Evolutionary conservation across 1,140 invertebrate genomes (phyloP), one percentile per base, ranked within the genome.

Genomic region (Lepidurus couesii): DNA sequence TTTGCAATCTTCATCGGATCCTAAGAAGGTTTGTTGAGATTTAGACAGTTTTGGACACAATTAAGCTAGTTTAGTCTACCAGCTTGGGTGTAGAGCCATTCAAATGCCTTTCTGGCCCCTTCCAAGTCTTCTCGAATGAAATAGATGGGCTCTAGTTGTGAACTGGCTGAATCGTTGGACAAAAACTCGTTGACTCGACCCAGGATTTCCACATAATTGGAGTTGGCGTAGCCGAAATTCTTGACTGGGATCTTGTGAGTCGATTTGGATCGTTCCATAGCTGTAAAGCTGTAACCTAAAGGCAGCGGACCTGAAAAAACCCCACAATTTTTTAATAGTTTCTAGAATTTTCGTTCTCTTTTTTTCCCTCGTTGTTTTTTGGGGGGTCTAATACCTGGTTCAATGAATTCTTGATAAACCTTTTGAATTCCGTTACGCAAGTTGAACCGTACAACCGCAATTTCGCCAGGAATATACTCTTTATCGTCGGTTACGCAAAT

Each of bases 391-490:
- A 21, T 74, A 79, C 83, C 83, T 78, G 84, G 82, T 45, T 84
- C 80, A 47, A 85, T 83, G 79, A 85, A 84, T 75, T 81, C 78
- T 74, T 85, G 84, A 8, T 83, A 79, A 34, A 76, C 73, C 75
- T 83, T 83, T 1, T 75, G 83, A 16, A 85, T 83, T 11, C 84
- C 84, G 45, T 83, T 78, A 7, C 79, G 77, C 11, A 85, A 78
- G 74, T 78, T 82, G 77, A 82, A 85, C 76, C 84, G 82, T 21
- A 85, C 79, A 1, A 84, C 75, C 6, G 81, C 83, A 1, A 85
- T 81, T 78, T 85, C 84, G 44, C 77, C 76, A n/a, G 84, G 84
- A 10, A 84, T 74, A 73, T 82, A 84, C 65, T 84, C 82, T 7
- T 80, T 81, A 42, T 84, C 82, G 24, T 83, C 82, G n/a, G 83